These are phyloP conservation scores for Anabas testudineus DNA, from an alignment of 2,797 vertebrate species.

Conservation along the genomic window DNA sequence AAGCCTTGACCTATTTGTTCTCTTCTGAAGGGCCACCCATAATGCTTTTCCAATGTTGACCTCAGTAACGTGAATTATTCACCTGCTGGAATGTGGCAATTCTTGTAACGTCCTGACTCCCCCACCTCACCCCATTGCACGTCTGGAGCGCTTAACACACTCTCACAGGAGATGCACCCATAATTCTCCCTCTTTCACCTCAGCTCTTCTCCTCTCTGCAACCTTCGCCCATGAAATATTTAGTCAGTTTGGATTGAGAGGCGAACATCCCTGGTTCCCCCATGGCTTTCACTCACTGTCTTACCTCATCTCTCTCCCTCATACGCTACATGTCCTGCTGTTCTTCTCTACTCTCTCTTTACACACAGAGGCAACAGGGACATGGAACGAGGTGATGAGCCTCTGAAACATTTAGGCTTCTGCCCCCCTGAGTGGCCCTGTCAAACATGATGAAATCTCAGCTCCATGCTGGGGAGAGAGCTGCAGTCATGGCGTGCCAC, in stretches of 20 bases:
- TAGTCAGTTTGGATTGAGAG: constrained; percentile 53
- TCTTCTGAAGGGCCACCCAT: constrained; percentile 42
- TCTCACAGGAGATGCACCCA: constrained; percentile 67
- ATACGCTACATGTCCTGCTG: constrained; percentile 20
- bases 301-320: constrained; percentile 43
- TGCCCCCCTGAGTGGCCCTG: constrained; percentile 36
- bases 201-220: constrained; percentile 27
- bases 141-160: constrained; percentile 60
- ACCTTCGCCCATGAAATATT: constrained; percentile 77
- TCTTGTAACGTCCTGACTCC: constrained; percentile 69
- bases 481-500: constrained; percentile 14
- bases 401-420: constrained; percentile 58
- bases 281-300: constrained; percentile 45
- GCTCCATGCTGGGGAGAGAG: constrained; percentile 22
- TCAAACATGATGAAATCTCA: constrained; percentile 60
- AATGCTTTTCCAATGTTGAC: constrained; percentile 56
- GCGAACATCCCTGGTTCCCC: constrained; percentile 26
- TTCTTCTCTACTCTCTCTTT: constrained; percentile 38
- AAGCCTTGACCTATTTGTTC: constrained; percentile 66
- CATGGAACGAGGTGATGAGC: constrained; percentile 32
- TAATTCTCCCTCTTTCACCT: constrained; percentile 45
- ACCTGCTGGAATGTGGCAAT: constrained; percentile 55
- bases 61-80: constrained; percentile 74
- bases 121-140: background rate
- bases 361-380: constrained; percentile 25